Percentiles rank a stretch among this genome's conserved stretches.
Conservation (phyloP, 2,888 invertebrate species). For the Parnassius glacialis region DNA sequence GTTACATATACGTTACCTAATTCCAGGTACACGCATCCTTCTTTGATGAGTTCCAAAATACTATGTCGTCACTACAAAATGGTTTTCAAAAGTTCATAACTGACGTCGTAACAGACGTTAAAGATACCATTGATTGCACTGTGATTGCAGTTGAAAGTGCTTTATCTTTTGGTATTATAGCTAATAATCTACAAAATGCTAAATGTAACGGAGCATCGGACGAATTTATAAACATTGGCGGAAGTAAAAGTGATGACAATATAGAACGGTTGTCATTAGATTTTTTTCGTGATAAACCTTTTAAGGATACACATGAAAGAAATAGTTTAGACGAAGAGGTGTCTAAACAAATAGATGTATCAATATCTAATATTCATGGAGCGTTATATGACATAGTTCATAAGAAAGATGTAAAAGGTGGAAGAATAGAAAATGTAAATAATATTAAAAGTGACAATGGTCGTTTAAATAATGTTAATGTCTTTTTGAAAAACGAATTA, state of each 20-base stretch:
- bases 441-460: conserved; percentile 46
- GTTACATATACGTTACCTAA: background rate
- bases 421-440: conserved; percentile 40
- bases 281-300: background rate
- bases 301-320: background rate
- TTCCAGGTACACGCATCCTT: conserved; percentile 61
- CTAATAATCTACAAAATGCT: background rate
- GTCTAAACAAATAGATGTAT: conserved; percentile 25
- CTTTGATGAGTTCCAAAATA: conserved; percentile 50
- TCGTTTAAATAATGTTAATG: conserved; percentile 47
- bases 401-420: conserved; percentile 31
- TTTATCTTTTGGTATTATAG: conserved; percentile 7
- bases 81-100: conserved; percentile 58
- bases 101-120: conserved; percentile 60
- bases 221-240: background rate
- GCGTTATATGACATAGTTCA: conserved; percentile 14
- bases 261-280: background rate
- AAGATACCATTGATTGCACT: conserved; percentile 61
- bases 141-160: conserved; percentile 58
- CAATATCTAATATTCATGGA: background rate
- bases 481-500: conserved; percentile 48
- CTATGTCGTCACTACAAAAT: conserved; percentile 50
- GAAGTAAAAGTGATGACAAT: background rate
- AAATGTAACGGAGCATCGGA: conserved; percentile 9
- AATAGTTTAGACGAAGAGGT: background rate